Evolutionary conservation across 2,113 vertebrate species (phyloP).

Genomic region (Otolemur garnettii): DNA sequence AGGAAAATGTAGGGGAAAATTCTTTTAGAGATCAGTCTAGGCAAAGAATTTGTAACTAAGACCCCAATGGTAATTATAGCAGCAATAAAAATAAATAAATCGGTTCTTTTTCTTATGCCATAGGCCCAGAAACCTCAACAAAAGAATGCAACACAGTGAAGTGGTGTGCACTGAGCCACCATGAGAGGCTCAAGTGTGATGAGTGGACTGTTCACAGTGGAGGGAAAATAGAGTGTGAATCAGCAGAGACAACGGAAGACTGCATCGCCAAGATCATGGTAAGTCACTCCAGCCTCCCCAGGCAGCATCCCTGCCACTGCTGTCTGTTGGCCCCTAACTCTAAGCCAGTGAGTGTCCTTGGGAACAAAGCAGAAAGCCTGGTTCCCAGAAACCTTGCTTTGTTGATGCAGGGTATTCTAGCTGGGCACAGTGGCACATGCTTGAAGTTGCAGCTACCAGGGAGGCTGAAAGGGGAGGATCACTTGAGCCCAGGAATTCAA

Average conservation of each 20-base stretch:
- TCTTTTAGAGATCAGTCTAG: no score
- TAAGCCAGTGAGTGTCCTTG: background rate
- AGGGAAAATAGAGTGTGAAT: slow-evolving; percentile 86
- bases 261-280: slow-evolving; percentile 95
- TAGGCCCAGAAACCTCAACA: background rate
- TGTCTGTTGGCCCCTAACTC: background rate
- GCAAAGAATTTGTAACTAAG: no score
- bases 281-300: background rate
- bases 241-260: slow-evolving; percentile 83
- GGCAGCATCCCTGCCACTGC: background rate
- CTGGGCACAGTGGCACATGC: background rate
- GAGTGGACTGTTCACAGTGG: slow-evolving; percentile 88
- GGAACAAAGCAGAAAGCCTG: background rate
- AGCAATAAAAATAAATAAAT: no score
- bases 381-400: background rate
- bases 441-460: background rate
- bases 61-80: no score
- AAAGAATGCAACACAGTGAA: slow-evolving; percentile 75
- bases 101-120: background rate
- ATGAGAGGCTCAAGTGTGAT: slow-evolving; percentile 93
- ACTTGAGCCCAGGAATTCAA: background rate
- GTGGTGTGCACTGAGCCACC: slow-evolving; percentile 92
- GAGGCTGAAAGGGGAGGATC: background rate
- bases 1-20: no score
- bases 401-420: background rate